Base-by-base conservation (phyloP, 2,888 invertebrate genomes). In the Watsonalla cultraria region DNA sequence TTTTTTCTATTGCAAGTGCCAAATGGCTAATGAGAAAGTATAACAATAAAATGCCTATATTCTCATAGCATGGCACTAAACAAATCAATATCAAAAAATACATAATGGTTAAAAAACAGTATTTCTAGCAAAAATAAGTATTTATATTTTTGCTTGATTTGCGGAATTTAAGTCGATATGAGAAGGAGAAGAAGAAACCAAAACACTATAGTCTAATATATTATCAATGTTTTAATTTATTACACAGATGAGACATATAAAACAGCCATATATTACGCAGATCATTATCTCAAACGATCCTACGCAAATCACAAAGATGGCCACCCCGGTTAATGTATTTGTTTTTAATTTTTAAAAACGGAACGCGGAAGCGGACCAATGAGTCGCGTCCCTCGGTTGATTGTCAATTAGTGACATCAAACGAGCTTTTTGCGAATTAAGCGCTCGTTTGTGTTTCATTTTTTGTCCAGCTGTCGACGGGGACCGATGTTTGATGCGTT, bases 351-450 rank as follows among this genome's bases (percentile, higher is more conserved):
- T 90, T 90, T 86, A 78, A 85, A 90, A 88, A 86, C 81, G 80
- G 87, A 85, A 86, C 83, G 80, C 76, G 82, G 83, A 80, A 82
- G 76, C 80, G 72, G 75, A 76, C 86, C 90, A 90, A 89, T 90
- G 90, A 85, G 84, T 87, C 90, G 83, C 89, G 83, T 84, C 90
- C 89, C 76, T 81, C 80, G 79, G 72, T 82, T 90, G 90, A 91
- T 90, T 90, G 91, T 90, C 91, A 91, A 91, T 91, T 91, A 91
- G 90, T 80, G 82, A 91, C 90, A 90, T 90, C 91, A 91, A 91
- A 90, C 90, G 90, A 86, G 85, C 90, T 91, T 89, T 90, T 90
- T 90, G 88, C 90, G 88, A 91, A 91, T 90, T 90, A 90, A 88
- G 84, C 87, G 86, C 73, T 73, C 82, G 87, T 82, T 86, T 86